Percentiles rank a stretch among this genome's conserved stretches.
These are phyloP conservation scores for Drosophila ercepeae DNA, from an alignment of 1,140 invertebrate genomes.

Conservation along the genomic window DNA sequence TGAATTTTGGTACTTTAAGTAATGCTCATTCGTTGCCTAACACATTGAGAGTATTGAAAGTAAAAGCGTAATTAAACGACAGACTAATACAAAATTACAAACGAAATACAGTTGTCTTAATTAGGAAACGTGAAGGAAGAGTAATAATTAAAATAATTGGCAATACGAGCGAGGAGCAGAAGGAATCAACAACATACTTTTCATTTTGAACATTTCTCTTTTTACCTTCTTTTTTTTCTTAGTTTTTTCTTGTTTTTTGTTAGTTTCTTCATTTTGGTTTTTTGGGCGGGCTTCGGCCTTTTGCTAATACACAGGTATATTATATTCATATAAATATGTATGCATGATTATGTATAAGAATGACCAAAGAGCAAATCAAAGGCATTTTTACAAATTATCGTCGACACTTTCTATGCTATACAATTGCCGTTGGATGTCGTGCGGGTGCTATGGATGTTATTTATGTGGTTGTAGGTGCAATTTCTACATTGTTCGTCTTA, in stretches of 20 bases:
- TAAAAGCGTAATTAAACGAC: constrained; percentile 36
- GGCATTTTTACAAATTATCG: constrained; percentile 45
- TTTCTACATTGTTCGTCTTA: constrained; percentile 61
- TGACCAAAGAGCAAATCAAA: constrained; percentile 75
- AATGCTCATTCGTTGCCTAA: constrained; percentile 71
- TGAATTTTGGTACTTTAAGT: constrained; percentile 70
- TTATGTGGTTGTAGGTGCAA: constrained; percentile 70
- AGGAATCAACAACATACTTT: constrained; percentile 69
- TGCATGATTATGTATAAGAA: constrained; percentile 71
- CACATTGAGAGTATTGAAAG: constrained; percentile 72
- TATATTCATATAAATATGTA: constrained; percentile 72
- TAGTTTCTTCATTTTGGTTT: constrained; percentile 44
- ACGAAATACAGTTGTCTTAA: constrained; percentile 58
- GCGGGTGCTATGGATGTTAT: constrained; percentile 18
- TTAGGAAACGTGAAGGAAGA: constrained; percentile 44
- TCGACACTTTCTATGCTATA: constrained; percentile 42
- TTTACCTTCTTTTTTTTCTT: constrained; percentile 6
- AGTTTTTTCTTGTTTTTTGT: constrained; percentile 13
- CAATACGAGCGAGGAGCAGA: constrained; percentile 80
- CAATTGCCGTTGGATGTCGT: constrained; percentile 40
- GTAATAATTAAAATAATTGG: constrained; percentile 71
- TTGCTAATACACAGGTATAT: constrained; percentile 76
- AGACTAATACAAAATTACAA: constrained; percentile 63
- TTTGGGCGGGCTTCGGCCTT: constrained; percentile 73
- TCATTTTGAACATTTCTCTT: constrained; percentile 42